Evolutionary conservation across 2,888 invertebrate species (phyloP), one percentile per base, ranked within the genome.

Genomic region (Nephrotoma appendiculata): DNA sequence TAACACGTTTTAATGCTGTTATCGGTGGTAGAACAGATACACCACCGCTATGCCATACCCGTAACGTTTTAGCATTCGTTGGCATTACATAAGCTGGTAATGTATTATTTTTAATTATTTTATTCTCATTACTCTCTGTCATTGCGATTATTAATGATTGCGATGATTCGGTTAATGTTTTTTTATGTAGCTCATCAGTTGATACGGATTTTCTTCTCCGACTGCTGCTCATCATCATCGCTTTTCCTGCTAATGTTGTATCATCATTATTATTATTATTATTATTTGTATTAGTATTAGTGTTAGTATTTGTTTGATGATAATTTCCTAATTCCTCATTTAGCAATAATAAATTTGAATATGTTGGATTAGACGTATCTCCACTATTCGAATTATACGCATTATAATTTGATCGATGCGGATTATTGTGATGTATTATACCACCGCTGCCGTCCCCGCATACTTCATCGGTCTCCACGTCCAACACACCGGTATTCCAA

Each of bases 1-100:
- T 93, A 87, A 95, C 96, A 88, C 96, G 94, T 91, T 96, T 96
- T 88, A 96, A 93, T 88, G 95, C 95, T 87, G 95, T 94, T 86
- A 96, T 95, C 41, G 95, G 96, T 12, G 95, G 96, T 89, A 96
- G 92, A 88, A 96, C 96, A 87, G 95, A 96, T 87, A 95, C 95
- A 87, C 92, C 92, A 89, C 95, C 95, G 88, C 95, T 94, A 91
- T 95, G 96, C 96, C 96, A 96, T 88, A 96, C 95, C 89, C 96
- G 93, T 88, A 96, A 92, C 88, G 95, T 95, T 90, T 95, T 96
- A 87, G 95, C 93, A 88, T 92, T 93, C 3, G 93, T 92, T 84
- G 93, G 90, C 88, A 86, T 86, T 48, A 85, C 86, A 57, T 84
- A 87, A 31, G 86, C 84, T 42, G 84, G 86, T 86, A 87, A 85